Conservation (phyloP, 2,888 invertebrate genomes). For the Atethmia centrago region DNA sequence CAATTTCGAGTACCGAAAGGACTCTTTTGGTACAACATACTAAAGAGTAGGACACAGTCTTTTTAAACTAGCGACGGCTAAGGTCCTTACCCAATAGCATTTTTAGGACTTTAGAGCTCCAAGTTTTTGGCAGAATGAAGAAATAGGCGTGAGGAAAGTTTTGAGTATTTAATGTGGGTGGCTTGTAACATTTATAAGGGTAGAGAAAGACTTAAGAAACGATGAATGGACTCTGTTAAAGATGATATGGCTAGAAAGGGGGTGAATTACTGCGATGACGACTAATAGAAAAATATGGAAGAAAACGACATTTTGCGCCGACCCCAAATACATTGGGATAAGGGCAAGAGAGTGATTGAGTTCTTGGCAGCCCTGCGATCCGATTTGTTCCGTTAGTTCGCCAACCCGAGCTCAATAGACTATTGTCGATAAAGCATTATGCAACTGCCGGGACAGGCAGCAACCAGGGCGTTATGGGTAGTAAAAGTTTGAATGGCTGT, state of each 20-base stretch:
- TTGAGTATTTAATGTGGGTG: background rate
- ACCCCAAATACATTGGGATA: background rate
- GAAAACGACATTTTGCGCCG: background rate
- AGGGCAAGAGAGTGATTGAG: background rate
- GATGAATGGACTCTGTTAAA: background rate
- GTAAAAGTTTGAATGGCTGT: slow-evolving; percentile 10
- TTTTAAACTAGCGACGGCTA: background rate
- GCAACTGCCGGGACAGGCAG: slow-evolving; percentile 21
- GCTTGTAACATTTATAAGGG: background rate
- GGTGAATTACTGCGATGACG: background rate
- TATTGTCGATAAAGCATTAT: slow-evolving; percentile 64
- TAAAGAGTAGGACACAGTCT: too few relatives aligned
- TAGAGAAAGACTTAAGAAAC: background rate
- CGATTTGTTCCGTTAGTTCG: slow-evolving; percentile 54
- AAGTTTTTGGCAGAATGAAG: background rate
- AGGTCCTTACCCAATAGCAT: too few relatives aligned
- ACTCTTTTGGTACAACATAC: too few relatives aligned
- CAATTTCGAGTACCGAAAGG: background rate
- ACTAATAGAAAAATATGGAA: background rate
- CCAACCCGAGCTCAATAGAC: slow-evolving; percentile 40
- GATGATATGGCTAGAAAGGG: background rate
- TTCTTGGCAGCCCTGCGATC: slow-evolving; percentile 37
- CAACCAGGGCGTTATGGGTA: slow-evolving; percentile 17
- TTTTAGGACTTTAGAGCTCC: too few relatives aligned
- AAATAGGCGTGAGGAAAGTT: background rate